phyloP scores from a whole-genome alignment of 2,797 vertebrate genomes.

The Adrianichthys oophorus region DNA sequence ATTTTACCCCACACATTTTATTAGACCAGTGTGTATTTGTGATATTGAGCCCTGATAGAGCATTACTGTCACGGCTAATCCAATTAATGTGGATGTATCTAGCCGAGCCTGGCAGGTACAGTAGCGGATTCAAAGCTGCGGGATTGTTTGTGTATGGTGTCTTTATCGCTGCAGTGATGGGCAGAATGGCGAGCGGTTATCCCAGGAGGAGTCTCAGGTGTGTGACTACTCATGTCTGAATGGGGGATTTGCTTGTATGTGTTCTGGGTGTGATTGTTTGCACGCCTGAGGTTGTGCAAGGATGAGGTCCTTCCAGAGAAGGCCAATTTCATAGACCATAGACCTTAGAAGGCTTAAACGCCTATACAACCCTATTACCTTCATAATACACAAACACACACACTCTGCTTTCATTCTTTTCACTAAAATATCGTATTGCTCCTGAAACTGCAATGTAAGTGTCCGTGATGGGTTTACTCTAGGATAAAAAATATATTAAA shows the following conservation, averaged over 20 bases:
- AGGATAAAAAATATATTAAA: not conserved
- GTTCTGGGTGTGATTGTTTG: slow-evolving; percentile 28
- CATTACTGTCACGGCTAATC: slow-evolving; percentile 85
- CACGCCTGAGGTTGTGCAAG: slow-evolving; percentile 31
- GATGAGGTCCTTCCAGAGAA: slow-evolving; percentile 38
- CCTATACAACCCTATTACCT: not conserved
- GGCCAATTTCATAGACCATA: slow-evolving; percentile 40
- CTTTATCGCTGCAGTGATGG: slow-evolving; percentile 58
- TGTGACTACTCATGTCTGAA: not conserved
- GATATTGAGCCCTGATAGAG: slow-evolving; percentile 75
- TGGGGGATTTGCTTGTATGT: not conserved
- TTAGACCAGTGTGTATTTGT: slow-evolving; percentile 79
- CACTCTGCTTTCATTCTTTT: slow-evolving; percentile 9
- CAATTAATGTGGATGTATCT: slow-evolving; percentile 85
- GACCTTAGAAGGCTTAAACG: slow-evolving; percentile 27
- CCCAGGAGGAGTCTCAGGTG: slow-evolving; percentile 28
- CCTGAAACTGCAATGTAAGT: not conserved
- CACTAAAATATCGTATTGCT: not conserved
- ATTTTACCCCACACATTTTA: slow-evolving; percentile 84
- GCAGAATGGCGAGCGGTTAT: slow-evolving; percentile 52
- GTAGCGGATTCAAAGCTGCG: slow-evolving; percentile 14
- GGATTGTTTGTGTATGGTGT: slow-evolving; percentile 10
- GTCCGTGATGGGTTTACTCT: slow-evolving; percentile 5
- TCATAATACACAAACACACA: slow-evolving; percentile 12
- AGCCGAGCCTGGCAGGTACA: slow-evolving; percentile 39